These are phyloP conservation scores for Scyliorhinus canicula DNA, from an alignment of 2,797 vertebrate species.

Conservation along the genomic window DNA sequence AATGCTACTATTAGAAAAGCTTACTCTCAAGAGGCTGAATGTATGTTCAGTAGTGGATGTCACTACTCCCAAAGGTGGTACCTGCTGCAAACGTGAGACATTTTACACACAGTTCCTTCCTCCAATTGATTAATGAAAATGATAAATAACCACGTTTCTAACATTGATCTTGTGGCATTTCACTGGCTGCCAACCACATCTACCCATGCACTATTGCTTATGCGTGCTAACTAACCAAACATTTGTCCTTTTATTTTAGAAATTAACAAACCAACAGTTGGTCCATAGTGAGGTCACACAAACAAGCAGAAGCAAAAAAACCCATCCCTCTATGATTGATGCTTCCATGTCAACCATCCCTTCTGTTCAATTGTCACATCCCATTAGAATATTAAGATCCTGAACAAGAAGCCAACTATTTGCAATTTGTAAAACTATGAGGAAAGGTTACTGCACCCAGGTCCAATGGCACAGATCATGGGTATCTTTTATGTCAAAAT, in stretches of 20 bases:
- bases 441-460: too few species aligned
- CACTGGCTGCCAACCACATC: neutral
- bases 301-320: too few species aligned
- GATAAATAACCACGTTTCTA: neutral
- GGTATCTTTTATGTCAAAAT: too few species aligned
- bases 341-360: neutral
- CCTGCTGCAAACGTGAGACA: neutral
- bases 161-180: neutral
- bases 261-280: neutral
- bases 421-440: too few species aligned
- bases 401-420: too few species aligned
- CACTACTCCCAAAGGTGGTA: conserved; percentile 40
- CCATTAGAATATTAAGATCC: too few species aligned
- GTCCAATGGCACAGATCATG: too few species aligned
- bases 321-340: neutral
- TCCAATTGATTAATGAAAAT: neutral
- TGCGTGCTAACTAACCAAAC: neutral
- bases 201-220: neutral
- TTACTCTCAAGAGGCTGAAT: conserved; percentile 62
- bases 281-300: neutral
- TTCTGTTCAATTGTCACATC: neutral
- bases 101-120: neutral
- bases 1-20: conserved; percentile 65
- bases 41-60: conserved; percentile 55
- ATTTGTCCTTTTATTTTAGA: neutral